Base-by-base conservation (phyloP, 2,888 invertebrate species). In the Torymus texanus region DNA sequence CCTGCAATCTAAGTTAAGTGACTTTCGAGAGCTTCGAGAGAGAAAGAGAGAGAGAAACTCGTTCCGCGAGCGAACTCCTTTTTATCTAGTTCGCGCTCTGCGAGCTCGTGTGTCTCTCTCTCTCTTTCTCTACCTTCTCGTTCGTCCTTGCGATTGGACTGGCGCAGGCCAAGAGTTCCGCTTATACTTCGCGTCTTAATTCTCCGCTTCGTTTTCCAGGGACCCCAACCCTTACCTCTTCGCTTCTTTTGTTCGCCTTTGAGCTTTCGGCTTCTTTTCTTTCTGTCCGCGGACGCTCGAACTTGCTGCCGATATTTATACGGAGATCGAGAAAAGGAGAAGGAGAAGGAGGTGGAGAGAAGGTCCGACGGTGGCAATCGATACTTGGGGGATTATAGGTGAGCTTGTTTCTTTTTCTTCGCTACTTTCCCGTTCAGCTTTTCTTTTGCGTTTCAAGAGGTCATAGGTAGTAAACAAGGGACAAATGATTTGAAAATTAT, bases 1-100 rank as follows among this genome's bases (percentile, higher is more conserved):
- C 85, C 87, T 86, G 89, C 90, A 90, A 90, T 90, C 88, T 89
- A 90, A 90, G 89, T 90, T 90, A 90, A 90, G 89, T 90, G 89
- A 90, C 90, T 90, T 89, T 88, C 88, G 87, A 89, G 88, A 87
- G 87, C 85, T 85, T 85, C 85, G 85, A 41, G 41, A 8, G 10
- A 8, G 41, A 41, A 5, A 29, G 8, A 41, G 53, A 82, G 86
- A 85, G 85, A 86, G 86, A 88, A 88, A 88, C 87, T 88, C 86
- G 85, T 82, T 71, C 24, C 76, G 41, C 56, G 55, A n/a, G 74
- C 59, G 62, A n/a, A 12, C 41, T 72, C 62, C 67, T 75, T 80
- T 80, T 80, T 76, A 73, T 76, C 76, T 74, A 67, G 75, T 77
- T 65, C 75, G 24, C 77, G 71, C 68, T 21, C n/a, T n/a, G n/a